Evolutionary conservation across 1,140 invertebrate species (phyloP), one percentile per base, ranked within the genome.

Genomic region (Spodoptera litura): DNA sequence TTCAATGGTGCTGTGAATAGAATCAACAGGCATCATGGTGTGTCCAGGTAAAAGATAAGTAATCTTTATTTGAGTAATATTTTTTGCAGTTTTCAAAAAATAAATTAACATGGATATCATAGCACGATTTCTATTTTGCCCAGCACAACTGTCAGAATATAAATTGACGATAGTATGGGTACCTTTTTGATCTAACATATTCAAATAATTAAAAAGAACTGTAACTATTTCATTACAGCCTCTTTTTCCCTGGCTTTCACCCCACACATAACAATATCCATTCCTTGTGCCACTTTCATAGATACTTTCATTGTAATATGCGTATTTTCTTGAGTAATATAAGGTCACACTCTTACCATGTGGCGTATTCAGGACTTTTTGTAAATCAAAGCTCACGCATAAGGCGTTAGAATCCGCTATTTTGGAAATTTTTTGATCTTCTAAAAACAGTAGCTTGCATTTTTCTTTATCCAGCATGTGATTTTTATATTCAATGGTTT

Each of bases 161-260:
- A 71, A 38, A 2, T 20, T 13, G 2, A 71, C 2, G 2, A 3
- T 1, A 9, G 13, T 15, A 9, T 53, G 44, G 5, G 35, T 11
- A 2, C 68, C 25, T 38, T 20, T 55, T 8, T 55, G 52, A 15
- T 71, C 68, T 5, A 71, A 11, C 51, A n/a, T 35, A 38, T 71
- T 55, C 3, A 71, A 8, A 25, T 71, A 71, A 9, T 71, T 71
- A 27, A 56, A 56, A 6, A 71, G 4, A 13, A 71, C 11, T 4
- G 68, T 56, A 15, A n/a, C 31, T 13, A 71, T 11, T 35, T 71
- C 68, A 38, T 71, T 71, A 38, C 44, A 55, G 10, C 68, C 68
- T n/a, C 68, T 55, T 35, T 56, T 55, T 3, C n/a, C 68, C 27
- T 71, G n/a, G 2, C 12, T 10, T n/a, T 71, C 68, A 3, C 15